Evolutionary conservation across 1,140 invertebrate species (phyloP), one percentile per base, ranked within the genome.

Genomic region (Steinernema khuongi): DNA sequence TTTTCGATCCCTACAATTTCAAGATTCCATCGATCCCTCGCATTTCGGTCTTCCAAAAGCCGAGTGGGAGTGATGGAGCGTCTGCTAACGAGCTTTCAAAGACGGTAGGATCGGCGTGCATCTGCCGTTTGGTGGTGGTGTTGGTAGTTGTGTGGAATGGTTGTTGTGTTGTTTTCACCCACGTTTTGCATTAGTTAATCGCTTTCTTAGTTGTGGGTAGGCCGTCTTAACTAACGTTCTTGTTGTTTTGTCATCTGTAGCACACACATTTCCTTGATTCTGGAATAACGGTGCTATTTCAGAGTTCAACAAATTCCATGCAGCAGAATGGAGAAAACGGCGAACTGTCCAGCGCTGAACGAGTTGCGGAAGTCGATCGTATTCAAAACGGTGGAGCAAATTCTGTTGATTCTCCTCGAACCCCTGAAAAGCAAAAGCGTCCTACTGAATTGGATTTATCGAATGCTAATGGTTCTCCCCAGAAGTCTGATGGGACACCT

Each of bases 1-100:
- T 60, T 60, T 60, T 60, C 50, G 50, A 60, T 60, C 50, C 50
- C 50, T 60, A 60, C 50, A 60, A 7, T 41, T 41, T 60, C 11
- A 60, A 60, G 50, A 60, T 60, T 26, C 50, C 50, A n/a, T 60
- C 50, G 14, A 60, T 60, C 26, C 50, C 50, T n/a, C 50, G 50
- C 22, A 60, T 60, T 60, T 60, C 50, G 50, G 50, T 60, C 4
- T 22, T 14, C 50, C 50, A 60, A 22, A 60, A 60, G 22, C 50
- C 7, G 19, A 14, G 50, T 60, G 36, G 36, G 7, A n/a, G 36
- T 11, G n/a, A n/a, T 41, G 50, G 50, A 60, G 26, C 11, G 14
- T 14, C 50, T 60, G 26, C 14, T 22, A 60, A 60, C 22, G 19
- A 60, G 14, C 4, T 60, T 22, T 60, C 50, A 4, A 60, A 60